Evolutionary conservation across 2,888 invertebrate genomes (phyloP), one percentile per base, ranked within the genome.

Genomic region (Agelastica alni): DNA sequence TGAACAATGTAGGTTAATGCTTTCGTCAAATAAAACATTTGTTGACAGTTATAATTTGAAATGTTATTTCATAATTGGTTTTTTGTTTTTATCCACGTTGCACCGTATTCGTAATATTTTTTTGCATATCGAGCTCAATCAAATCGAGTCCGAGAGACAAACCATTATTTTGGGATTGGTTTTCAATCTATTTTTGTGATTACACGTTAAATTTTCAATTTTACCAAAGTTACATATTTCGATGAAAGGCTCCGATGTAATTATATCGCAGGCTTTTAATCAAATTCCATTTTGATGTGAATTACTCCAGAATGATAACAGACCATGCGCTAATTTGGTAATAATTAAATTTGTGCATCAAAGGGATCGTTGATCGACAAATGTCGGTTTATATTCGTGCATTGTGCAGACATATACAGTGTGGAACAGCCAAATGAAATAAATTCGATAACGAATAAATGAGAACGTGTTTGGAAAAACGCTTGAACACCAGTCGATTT

Each of bases 301-400:
- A 64, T 68, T 68, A 67, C 65, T 64, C 53, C 57, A 56, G 53
- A 53, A 56, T 61, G 60, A 65, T 53, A 65, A 60, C 60, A 52
- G 58, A 45, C 47, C 58, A 53, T 52, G 54, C 62, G 49, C 62
- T 69, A 70, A 69, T 69, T 66, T 62, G 64, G 57, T 61, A 65
- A 67, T 70, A 68, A 70, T 70, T 70, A 68, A 68, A 69, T 66
- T 63, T 63, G 60, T 58, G 59, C 66, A 64, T 64, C 63, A 62
- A 66, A 61, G 59, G 59, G 54, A 51, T 39, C 20, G 18, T 44
- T 51, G 58, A 62, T 64, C 61, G 56, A 60, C 61, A 57, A n/a
- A n/a, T n/a, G n/a, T n/a, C n/a, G n/a, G n/a, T n/a, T n/a, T n/a
- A n/a, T n/a, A n/a, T n/a, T n/a, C n/a, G n/a, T n/a, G n/a, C n/a